Evolutionary conservation across 2,113 vertebrate species (phyloP).

Genomic region (Malurus cyaneus): DNA sequence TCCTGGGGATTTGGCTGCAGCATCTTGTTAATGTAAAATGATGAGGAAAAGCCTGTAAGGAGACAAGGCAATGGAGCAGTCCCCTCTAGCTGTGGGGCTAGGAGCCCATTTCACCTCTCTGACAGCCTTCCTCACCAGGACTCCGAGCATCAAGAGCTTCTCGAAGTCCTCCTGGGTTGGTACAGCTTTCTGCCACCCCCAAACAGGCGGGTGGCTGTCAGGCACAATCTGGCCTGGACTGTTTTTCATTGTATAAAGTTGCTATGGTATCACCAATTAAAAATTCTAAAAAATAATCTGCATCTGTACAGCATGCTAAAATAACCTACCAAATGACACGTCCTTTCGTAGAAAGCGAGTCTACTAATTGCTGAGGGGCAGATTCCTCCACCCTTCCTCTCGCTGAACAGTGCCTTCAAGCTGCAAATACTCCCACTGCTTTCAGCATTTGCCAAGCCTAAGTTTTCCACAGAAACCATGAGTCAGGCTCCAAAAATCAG

Average conservation of each 20-base stretch:
- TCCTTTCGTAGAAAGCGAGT: slow-evolving; percentile 68
- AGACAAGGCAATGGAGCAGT: neutral
- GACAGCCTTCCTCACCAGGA: neutral
- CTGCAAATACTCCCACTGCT: slow-evolving; percentile 65
- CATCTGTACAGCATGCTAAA: slow-evolving; percentile 71
- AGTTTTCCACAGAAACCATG: slow-evolving; percentile 64
- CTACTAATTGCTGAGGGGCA: slow-evolving; percentile 70
- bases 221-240: slow-evolving; percentile 65
- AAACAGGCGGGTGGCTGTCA: slow-evolving; percentile 62
- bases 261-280: slow-evolving; percentile 71
- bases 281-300: slow-evolving; percentile 71
- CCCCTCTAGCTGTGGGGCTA: neutral
- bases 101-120: neutral
- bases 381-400: slow-evolving; percentile 65
- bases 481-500: slow-evolving; percentile 60
- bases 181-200: slow-evolving; percentile 64
- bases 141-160: neutral
- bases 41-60: neutral
- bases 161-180: neutral
- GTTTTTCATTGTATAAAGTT: slow-evolving; percentile 70
- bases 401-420: slow-evolving; percentile 59
- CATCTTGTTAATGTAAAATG: neutral
- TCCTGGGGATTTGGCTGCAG: neutral
- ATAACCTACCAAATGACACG: slow-evolving; percentile 68
- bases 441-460: slow-evolving; percentile 58